These are phyloP conservation scores for Pavo muticus DNA, from an alignment of 2,113 vertebrate genomes.

Conservation along the genomic window DNA sequence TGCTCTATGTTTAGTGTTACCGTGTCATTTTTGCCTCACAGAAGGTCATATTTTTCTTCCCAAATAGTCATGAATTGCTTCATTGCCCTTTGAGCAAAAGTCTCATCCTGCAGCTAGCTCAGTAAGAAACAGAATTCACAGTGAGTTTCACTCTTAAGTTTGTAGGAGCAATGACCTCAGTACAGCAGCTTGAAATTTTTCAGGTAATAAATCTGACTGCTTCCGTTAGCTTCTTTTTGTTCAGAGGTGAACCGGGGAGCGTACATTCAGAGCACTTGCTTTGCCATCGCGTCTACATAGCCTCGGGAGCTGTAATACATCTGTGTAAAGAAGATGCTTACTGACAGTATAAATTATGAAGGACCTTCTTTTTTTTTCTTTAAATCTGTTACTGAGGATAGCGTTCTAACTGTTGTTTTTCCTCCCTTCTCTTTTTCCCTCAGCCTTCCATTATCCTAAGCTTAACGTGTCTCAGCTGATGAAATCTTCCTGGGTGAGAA, in stretches of 20 bases:
- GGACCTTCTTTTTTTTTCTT: background rate
- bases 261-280: background rate
- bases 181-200: conserved; percentile 22
- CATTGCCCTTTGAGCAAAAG: background rate
- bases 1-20: background rate
- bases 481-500: conserved; percentile 95
- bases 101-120: background rate
- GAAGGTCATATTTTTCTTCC: background rate
- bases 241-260: background rate
- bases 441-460: conserved; percentile 95
- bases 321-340: conserved; percentile 36
- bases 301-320: conserved; percentile 34
- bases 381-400: background rate
- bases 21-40: background rate
- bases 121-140: background rate
- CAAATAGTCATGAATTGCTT: background rate
- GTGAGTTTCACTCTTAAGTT: background rate
- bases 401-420: conserved; percentile 14
- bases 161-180: background rate
- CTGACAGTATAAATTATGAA: conserved; percentile 58
- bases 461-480: conserved; percentile 91
- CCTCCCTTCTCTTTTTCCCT: background rate
- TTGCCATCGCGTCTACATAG: background rate
- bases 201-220: conserved; percentile 26
- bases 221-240: background rate